Base-by-base conservation (phyloP, 2,888 invertebrate species). In the Rhingia rostrata region DNA sequence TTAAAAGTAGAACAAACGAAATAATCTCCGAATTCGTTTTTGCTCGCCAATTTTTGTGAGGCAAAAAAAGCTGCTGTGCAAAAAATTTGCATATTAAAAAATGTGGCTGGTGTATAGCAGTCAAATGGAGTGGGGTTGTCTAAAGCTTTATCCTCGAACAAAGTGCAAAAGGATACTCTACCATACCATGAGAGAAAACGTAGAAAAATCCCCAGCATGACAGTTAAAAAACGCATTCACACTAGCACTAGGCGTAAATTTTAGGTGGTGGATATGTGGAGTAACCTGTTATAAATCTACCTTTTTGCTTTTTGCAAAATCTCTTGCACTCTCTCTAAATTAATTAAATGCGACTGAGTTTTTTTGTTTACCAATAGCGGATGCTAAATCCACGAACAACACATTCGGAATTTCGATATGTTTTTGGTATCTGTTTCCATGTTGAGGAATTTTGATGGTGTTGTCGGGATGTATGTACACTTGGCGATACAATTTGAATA, bases 61-160 rank as follows among this genome's bases (percentile, higher is more conserved):
- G 12, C 7, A 45, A 32, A 53, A 70, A 82, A 61, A 58, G 75
- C 74, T 74, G 35, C 37, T 49, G 49, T 69, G 75, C 69, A 64
- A 69, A 81, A 45, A 75, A 82, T 82, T 83, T 83, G 63, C 78
- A 83, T 83, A 83, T 83, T 72, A 51, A 78, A 83, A 80, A 70
- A 37, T 70, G 53, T 45, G 32, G 14, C n/a, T 33, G 12, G 41
- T 51, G 35, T 32, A 12, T 45, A 45, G n/a, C 5, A 12, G 43
- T 4, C 0, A 14, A 14, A 45, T 12, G 49, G 49, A 47, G 3
- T 47, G 7, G 45, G n/a, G 14, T 14, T 6, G 45, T 9, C 32
- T 32, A 53, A 60, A 49, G 61, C 61, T 72, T 63, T 78, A 77
- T 70, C 70, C 72, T 30, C 9, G 54, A 39, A 39, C 67, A 56